Evolutionary conservation across 2,113 vertebrate genomes (phyloP), one percentile per base, ranked within the genome.

Genomic region (Vanacampus margaritifer): DNA sequence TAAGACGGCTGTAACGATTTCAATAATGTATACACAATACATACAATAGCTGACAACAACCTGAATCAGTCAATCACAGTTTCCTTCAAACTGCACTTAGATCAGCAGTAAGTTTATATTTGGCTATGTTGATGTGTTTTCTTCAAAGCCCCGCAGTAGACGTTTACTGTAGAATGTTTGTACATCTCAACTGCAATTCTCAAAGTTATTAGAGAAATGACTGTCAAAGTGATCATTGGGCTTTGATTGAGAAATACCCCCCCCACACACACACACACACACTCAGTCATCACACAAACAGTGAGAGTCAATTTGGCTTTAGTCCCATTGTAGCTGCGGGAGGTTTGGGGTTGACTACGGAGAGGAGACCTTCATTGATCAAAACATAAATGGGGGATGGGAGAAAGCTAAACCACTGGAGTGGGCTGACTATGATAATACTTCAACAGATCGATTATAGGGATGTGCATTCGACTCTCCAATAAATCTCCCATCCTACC

Each of bases 401-500:
- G 58, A 51, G 53, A 19, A 9, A 41, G 57, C 60, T 59, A 58
- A 73, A 61, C 23, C 39, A 68, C 68, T 32, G 64, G 63, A 79
- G 74, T 35, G 73, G 84, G 78, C 78, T 70, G 77, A 77, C 83
- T 80, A 83, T 79, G 80, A 80, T 85, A 86, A 86, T 87, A 81
- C 80, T 80, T 83, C 69, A 73, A 68, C 59, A 6, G 76, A 89
- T 90, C 78, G 74, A 89, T 89, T 76, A 64, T 68, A 83, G 73
- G 74, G 83, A 84, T 86, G 76, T 79, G 75, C 73, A 60, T 82
- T 74, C 76, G 85, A 79, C 26, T 19, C 78, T 64, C 65, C 77
- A 68, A 80, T 87, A 86, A 87, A 87, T 87, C 71, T 80, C 80
- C 50, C 19, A 48, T 71, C 54, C 67, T 75, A n/a, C 12, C 74